Evolutionary conservation across 2,888 invertebrate species (phyloP).

Genomic region (Drosophila paramelanica): DNA sequence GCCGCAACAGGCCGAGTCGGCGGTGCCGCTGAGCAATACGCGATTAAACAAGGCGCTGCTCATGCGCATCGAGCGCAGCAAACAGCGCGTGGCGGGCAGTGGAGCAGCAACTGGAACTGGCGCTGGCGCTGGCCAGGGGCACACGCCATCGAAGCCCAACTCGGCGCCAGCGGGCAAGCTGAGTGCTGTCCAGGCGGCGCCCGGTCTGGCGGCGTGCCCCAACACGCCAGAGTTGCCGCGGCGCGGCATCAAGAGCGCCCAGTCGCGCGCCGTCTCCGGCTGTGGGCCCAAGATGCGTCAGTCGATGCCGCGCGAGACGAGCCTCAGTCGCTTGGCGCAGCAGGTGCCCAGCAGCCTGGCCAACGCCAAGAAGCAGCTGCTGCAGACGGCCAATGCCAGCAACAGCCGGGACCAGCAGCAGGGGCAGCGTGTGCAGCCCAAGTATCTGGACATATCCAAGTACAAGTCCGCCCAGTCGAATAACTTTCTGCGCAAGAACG

Average conservation of each 20-base stretch:
- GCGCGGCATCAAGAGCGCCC: conserved; percentile 79
- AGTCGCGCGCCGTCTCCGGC: conserved; percentile 61
- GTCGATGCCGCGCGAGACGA: conserved; percentile 85
- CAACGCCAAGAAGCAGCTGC: conserved; percentile 84
- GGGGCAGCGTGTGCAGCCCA: conserved; percentile 83
- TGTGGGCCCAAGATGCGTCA: conserved; percentile 75
- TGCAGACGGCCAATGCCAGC: conserved; percentile 81
- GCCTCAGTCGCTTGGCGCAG: conserved; percentile 83
- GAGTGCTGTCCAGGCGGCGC: conserved; percentile 46
- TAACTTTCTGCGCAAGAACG: conserved; percentile 86
- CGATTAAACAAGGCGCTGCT: conserved; percentile 91
- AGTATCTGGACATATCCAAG: conserved; percentile 88
- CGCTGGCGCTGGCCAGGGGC: conserved; percentile 10
- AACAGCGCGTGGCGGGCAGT: conserved; percentile 79
- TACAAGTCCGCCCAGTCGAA: conserved; percentile 86
- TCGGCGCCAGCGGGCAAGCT: conserved; percentile 82
- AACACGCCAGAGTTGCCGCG: conserved; percentile 87
- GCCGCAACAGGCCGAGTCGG: conserved; percentile 30
- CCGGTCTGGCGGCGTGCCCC: conserved; percentile 85
- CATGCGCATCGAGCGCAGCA: conserved; percentile 86
- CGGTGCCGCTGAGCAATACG: conserved; percentile 85
- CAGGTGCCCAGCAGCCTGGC: conserved; percentile 84
- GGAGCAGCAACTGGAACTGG: conserved; percentile 16
- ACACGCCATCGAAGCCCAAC: conserved; percentile 72
- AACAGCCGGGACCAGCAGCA: conserved; percentile 45